Percentiles rank a stretch among this genome's conserved stretches.
Evolutionary conservation across 2,797 vertebrate genomes (phyloP).

Genomic region (Lepus oiostolus): DNA sequence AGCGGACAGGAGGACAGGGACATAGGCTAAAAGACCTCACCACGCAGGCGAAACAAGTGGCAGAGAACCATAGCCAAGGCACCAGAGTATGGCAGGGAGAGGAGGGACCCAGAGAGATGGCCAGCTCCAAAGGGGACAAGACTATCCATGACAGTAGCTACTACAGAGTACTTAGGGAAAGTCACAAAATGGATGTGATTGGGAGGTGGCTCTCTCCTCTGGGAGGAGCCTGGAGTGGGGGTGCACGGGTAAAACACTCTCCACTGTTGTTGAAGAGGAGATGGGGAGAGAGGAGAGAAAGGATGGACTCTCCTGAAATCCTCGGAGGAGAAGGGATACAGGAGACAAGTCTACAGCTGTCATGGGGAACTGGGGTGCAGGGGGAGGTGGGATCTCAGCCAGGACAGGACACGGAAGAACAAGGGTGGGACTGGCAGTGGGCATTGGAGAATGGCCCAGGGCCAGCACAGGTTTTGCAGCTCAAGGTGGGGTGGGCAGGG

Average conservation of each 20-base stretch:
- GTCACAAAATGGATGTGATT: not conserved
- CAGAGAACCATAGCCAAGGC: not conserved
- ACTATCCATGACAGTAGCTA: not conserved
- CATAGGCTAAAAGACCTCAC: not conserved
- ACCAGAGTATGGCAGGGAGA: not conserved
- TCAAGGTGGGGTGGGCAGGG: not conserved
- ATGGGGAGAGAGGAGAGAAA: not conserved
- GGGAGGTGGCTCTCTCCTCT: not conserved
- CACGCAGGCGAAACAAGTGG: not conserved
- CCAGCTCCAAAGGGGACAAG: not conserved
- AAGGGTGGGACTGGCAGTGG: not conserved
- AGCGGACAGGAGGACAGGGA: not conserved
- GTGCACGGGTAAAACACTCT: not conserved
- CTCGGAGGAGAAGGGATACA: not conserved
- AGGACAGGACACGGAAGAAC: not conserved
- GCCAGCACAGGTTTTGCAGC: not conserved
- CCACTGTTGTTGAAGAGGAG: not conserved
- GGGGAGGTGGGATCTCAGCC: not conserved
- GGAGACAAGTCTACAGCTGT: no score
- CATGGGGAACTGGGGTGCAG: not conserved
- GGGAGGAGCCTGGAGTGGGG: not conserved
- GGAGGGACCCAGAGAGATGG: no score
- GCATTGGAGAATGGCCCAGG: not conserved
- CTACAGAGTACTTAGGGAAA: not conserved
- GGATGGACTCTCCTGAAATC: not conserved